These are phyloP conservation scores for Apamea crenata DNA, from an alignment of 2,888 invertebrate species.

Conservation along the genomic window DNA sequence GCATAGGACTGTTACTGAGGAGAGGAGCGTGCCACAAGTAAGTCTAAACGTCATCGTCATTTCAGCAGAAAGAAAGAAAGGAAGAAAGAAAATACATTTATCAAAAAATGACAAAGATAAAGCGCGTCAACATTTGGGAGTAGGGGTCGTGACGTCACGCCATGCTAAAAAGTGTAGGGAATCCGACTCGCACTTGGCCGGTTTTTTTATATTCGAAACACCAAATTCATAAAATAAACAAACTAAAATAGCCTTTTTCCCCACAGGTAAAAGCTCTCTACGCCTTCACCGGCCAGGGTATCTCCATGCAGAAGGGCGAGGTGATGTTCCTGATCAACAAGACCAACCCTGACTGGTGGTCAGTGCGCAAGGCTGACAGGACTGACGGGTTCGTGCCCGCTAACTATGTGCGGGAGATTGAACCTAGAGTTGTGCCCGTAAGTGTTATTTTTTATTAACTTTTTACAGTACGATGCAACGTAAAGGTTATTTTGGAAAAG, in stretches of 20 bases:
- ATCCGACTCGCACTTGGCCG: too few species aligned
- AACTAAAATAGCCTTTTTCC: not conserved
- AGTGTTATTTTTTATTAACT: constrained; percentile 58
- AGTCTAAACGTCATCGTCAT: not conserved
- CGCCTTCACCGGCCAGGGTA: constrained; percentile 97
- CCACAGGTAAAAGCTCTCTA: constrained; percentile 93
- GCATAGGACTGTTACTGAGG: constrained; percentile 96
- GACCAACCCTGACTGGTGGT: constrained; percentile 99
- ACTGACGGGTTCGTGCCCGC: constrained; percentile 99
- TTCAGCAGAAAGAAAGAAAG: too few species aligned
- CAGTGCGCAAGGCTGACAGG: constrained; percentile 97
- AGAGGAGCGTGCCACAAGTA: constrained; percentile 96
- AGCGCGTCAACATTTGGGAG: too few species aligned
- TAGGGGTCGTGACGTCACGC: too few species aligned
- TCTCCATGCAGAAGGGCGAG: constrained; percentile 97
- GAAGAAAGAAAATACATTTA: too few species aligned
- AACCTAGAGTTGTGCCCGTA: constrained; percentile 94
- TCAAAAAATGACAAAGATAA: too few species aligned
- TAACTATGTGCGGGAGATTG: constrained; percentile 98
- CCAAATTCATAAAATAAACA: too few species aligned
- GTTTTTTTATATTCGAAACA: too few species aligned
- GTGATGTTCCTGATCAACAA: constrained; percentile 97
- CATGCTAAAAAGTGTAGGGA: too few species aligned
- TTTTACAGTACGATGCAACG: too few species aligned
- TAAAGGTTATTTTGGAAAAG: too few species aligned